Evolutionary conservation across 2,113 vertebrate species (phyloP), one percentile per base, ranked within the genome.

Genomic region (Ictalurus punctatus): DNA sequence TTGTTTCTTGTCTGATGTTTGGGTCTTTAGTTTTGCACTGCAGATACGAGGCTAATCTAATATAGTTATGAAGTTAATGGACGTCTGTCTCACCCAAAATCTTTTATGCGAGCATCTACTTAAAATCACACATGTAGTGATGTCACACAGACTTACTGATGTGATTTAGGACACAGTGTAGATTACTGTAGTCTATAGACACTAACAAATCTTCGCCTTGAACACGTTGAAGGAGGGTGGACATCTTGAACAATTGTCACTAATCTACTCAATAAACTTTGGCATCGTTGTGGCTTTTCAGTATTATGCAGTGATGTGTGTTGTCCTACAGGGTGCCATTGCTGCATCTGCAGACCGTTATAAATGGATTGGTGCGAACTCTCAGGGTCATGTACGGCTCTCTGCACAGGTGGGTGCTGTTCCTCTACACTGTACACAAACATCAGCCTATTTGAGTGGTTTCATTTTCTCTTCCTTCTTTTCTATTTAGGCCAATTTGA

Each of bases 321-420:
- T 73, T 90, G 17, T 91, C 13, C 52, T 67, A n/a, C 91, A 99
- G 98, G 90, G 96, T 99, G 89, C 97, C 98, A 17, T 95, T 99
- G 92, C 80, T 97, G 91, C 96, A 95, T 88, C 95, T 99, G 91
- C 97, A 96, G 93, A 97, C 96, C 78, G 96, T 98, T 95, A 94
- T 97, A 83, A 94, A 94, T 84, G 95, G 97, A 87, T 93, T 96
- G 40, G 97, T 97, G 76, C 95, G 95, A 86, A 99, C 96, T 23
- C 92, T 99, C 92, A 97, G 94, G 90, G 96, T 99, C 93, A 98
- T 99, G 97, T 97, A 97, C 81, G 91, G 96, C 90, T 98, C 97
- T 85, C 95, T 99, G 89, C 95, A 98, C 93, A 96, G 96, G 98
- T 98, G 89, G 90, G 96, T 92, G 19, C 21, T 9, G 14, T 79